Conservation (phyloP, 2,113 vertebrate genomes). For the Rhadina sibilatrix region DNA sequence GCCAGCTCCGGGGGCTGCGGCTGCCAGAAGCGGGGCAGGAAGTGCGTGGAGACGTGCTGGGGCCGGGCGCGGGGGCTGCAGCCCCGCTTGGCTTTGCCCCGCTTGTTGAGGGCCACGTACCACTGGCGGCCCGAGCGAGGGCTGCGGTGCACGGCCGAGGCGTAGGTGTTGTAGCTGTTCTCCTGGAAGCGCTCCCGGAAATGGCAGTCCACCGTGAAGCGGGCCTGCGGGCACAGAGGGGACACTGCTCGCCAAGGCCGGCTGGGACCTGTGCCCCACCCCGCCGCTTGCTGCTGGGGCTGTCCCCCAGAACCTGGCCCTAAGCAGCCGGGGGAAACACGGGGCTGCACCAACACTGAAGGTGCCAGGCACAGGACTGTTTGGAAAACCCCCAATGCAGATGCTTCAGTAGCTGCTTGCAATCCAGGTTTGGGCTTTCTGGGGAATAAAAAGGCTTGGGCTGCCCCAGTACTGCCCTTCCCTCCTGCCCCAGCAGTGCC, state of each 20-base stretch:
- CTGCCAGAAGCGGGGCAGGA: constrained; percentile 85
- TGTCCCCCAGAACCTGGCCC: neutral
- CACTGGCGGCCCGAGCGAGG: constrained; percentile 85
- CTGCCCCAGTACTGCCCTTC: neutral
- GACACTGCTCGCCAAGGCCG: fast-evolving
- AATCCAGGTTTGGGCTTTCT: neutral
- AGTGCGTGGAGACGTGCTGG: constrained; percentile 95
- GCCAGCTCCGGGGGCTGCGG: constrained; percentile 73
- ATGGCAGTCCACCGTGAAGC: constrained; percentile 90
- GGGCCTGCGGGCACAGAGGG: constrained; percentile 66
- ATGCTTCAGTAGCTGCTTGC: neutral
- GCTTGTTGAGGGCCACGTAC: constrained; percentile 96
- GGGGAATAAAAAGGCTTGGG: neutral
- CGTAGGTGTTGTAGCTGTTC: constrained; percentile 98
- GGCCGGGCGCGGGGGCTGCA: constrained; percentile 90
- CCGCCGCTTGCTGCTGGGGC: fast-evolving
- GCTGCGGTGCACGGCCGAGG: constrained; percentile 86
- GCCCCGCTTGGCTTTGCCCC: constrained; percentile 94
- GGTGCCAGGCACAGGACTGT: fast-evolving
- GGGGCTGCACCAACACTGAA: fast-evolving
- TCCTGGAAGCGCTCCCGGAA: constrained; percentile 97
- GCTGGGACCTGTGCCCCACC: fast-evolving
- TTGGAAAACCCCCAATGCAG: fast-evolving
- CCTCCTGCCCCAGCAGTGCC: neutral
- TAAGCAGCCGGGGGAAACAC: fast-evolving